These are phyloP conservation scores for Diabrotica undecimpunctata DNA, from an alignment of 1,140 invertebrate species.

Conservation along the genomic window DNA sequence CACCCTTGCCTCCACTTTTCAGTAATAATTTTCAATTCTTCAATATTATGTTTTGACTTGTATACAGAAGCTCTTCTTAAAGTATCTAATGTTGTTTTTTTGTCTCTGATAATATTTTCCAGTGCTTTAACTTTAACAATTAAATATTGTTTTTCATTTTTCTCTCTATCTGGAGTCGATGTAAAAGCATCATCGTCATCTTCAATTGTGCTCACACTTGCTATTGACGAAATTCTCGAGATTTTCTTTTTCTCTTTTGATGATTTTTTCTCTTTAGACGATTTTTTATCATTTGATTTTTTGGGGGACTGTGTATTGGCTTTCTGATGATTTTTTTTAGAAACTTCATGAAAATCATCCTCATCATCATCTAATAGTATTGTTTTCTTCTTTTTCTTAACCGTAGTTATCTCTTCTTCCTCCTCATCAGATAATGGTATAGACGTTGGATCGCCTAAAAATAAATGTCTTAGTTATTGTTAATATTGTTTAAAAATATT, in stretches of 20 bases:
- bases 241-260: not conserved
- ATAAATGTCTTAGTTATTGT: too few relatives aligned
- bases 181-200: conserved; percentile 28
- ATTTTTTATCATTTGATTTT: too few relatives aligned
- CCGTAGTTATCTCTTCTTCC: not conserved
- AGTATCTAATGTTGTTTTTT: conserved; percentile 28
- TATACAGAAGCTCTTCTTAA: conserved; percentile 32
- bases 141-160: conserved; percentile 22
- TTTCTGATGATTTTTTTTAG: not conserved
- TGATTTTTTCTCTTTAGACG: too few relatives aligned
- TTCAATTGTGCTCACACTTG: not conserved
- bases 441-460: too few relatives aligned
- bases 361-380: conserved; percentile 9
- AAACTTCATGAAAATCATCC: not conserved
- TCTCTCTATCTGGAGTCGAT: conserved; percentile 20
- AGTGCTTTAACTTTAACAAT: conserved; percentile 13
- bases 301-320: too few relatives aligned
- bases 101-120: conserved; percentile 25
- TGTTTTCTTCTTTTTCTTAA: conserved; percentile 1
- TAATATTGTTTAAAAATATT: too few relatives aligned
- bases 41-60: conserved; percentile 28
- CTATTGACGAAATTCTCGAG: too few relatives aligned
- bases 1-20: conserved; percentile 27
- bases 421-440: conserved; percentile 7
- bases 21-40: conserved; percentile 24